Base-by-base conservation (phyloP, 2,113 vertebrate genomes). In the Bambusicola thoracicus region DNA sequence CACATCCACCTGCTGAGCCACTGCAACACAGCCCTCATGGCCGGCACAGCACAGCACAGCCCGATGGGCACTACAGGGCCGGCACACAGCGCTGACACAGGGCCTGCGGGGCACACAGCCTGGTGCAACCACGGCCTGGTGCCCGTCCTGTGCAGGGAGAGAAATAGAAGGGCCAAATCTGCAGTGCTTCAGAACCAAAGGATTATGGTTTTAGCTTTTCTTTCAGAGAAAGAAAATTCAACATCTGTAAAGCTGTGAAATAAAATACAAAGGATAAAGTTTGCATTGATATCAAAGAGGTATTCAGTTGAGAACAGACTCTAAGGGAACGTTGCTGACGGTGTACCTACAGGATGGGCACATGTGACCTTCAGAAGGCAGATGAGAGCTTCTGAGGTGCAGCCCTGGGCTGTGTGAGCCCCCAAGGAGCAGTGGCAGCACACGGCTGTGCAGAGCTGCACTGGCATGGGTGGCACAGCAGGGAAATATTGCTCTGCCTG, bases 311-410 rank as follows among this genome's bases (percentile, higher is more conserved):
- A 74, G 77, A 94, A 90, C 0, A 76, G 74, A 75, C 84, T 88
- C 77, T n/a, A 76, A 63, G 92, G n/a, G 75, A 66, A 87, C 67
- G 93, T 53, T 81, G 86, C 81, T 88, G 88, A 85, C 9, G 1
- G 44, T 58, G 5, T 49, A 81, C 74, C 59, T 70, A 10, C 76
- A 53, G 63, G 43, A 46, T 68, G 75, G 62, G 87, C 79, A 86
- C 44, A 44, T 41, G 17, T 89, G 90, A 95, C 96, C 89, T 92
- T 95, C 81, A 87, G 83, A 95, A 89, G 91, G 78, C 5, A 55
- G 84, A 94, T 86, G 89, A 95, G 86, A 94, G 89, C 51, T 78
- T 87, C 68, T 86, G 13, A 49, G 58, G 53, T 10, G 76, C 85
- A 82, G 79, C 76, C 92, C 30, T 34, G 68, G 84, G 86, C 81